Base-by-base conservation (phyloP, 2,888 invertebrate species). In the Epinotia brunnichana region DNA sequence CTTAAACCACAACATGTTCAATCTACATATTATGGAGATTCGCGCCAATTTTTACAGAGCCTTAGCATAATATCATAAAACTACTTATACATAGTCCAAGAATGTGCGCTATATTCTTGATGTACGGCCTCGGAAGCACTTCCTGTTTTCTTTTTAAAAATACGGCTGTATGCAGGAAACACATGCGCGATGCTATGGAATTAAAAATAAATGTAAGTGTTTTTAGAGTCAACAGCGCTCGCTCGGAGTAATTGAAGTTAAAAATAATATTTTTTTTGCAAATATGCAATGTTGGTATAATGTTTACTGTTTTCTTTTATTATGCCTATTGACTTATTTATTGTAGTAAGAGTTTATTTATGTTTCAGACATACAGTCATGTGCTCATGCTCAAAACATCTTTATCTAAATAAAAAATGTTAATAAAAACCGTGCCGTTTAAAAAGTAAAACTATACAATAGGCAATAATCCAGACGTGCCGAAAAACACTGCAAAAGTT, bases 11-110 rank as follows among this genome's bases (percentile, higher is more conserved):
- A 35, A 76, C 76, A 76, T 77, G 76, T 79, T 74, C 80, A 84
- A 87, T 89, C 85, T 87, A 77, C 88, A 89, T 89, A 87, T 76
- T 87, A 89, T 89, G 89, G 78, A 86, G 84, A 89, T 88, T 81
- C 70, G 69, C 76, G 77, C 74, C 69, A 70, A 75, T 74, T 75
- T 76, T 74, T 76, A 71, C 64, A 68, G 63, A 68, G 62, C 44
- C 51, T 70, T 67, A 73, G 70, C 72, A 75, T 75, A 73, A 73
- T 75, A 70, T 70, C 73, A 67, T 72, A 72, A 72, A 68, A 72
- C 54, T 71, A 69, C 24, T 48, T 69, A 56, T 66, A 72, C 56
- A 63, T 63, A 56, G 62, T 56, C 70, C 70, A 66, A 66, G 48
- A 64, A 73, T 56, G 56, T 56, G 61, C 48, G 35, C 73, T 57